Percentiles rank a stretch among this genome's conserved stretches.
These are phyloP conservation scores for Crypturellus undulatus DNA, from an alignment of 2,113 vertebrate genomes.

Conservation along the genomic window DNA sequence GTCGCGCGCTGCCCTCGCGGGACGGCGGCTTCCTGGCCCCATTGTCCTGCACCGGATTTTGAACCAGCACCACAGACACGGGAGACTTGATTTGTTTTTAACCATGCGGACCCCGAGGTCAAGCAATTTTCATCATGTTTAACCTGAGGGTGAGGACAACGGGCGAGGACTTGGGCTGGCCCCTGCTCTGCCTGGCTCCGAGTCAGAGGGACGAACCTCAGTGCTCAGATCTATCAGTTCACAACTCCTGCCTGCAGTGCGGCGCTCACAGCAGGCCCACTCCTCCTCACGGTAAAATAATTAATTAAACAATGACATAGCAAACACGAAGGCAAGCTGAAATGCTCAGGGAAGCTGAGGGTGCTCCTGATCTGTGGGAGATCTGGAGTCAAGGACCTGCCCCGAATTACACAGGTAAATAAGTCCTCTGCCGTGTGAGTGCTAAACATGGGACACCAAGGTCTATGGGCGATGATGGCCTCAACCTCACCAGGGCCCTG, in stretches of 20 bases:
- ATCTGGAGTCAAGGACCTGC: not conserved
- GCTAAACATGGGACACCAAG: not conserved
- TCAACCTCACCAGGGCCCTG: not conserved
- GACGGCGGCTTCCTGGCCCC: not conserved
- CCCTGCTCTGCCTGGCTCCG: accelerated
- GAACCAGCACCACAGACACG: accelerated
- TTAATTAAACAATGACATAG: no score
- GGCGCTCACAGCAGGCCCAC: not conserved
- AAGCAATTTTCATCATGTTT: not conserved
- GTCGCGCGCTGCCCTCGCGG: conserved; percentile 3
- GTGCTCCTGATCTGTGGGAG: not conserved
- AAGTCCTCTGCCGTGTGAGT: not conserved
- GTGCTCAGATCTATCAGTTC: accelerated
- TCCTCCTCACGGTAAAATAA: not conserved
- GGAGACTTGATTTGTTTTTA: not conserved
- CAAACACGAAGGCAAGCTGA: not conserved
- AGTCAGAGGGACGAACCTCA: accelerated
- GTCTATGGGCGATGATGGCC: not conserved
- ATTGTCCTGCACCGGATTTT: conserved; percentile 16
- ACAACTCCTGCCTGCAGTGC: not conserved
- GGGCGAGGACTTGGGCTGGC: not conserved
- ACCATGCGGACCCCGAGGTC: not conserved
- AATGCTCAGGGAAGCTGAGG: not conserved
- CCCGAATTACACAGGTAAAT: not conserved
- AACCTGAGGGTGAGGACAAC: not conserved